Base-by-base conservation (phyloP, 1,140 invertebrate genomes). In the Drosophila athabasca region DNA sequence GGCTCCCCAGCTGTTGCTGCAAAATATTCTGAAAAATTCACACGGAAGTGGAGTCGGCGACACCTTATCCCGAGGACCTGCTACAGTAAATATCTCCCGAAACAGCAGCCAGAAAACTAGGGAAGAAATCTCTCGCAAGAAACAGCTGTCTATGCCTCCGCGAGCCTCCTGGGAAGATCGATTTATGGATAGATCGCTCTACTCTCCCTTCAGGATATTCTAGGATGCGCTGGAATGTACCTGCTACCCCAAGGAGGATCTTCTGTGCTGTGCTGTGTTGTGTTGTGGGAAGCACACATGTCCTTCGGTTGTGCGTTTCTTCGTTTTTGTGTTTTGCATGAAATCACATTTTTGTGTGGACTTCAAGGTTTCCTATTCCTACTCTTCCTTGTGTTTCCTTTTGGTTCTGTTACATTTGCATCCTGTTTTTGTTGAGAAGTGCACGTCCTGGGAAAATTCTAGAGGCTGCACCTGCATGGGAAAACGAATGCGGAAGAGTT, bases 241-340 rank as follows among this genome's bases (percentile, higher is more conserved):
- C 74, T 76, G 74, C 73, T 50, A 26, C 48, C 43, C 35, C 35
- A 39, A 13, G 52, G 13, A 11, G 22, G 13, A 45, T 13, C 24
- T 50, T 39, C 17, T 11, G 22, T 39, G 17, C 17, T 19, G 17
- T 19, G 45, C 17, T 11, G 22, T 39, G 17, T 1, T 19, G 17
- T 19, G 17, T 19, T 19, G 73, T 76, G 74, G 74, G 74, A 76
- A 76, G 74, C 65, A 53, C 74, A 76, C 73, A 76, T 76, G 74
- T 76, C 43, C 52, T 62, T 24, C 17, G 17, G 35, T 22, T 31
- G 48, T 35, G 46, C 55, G 31, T 9, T 35, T 8, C 55, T 61
- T 73, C 58, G 44, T 8, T 53, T 73, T 45, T 72, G 69, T 55
- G 67, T 71, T 71, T 74, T 70, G 67, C 67, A 65, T 65, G 62